Base-by-base conservation (phyloP, 1,140 invertebrate genomes). In the Diploscapter pachys region DNA sequence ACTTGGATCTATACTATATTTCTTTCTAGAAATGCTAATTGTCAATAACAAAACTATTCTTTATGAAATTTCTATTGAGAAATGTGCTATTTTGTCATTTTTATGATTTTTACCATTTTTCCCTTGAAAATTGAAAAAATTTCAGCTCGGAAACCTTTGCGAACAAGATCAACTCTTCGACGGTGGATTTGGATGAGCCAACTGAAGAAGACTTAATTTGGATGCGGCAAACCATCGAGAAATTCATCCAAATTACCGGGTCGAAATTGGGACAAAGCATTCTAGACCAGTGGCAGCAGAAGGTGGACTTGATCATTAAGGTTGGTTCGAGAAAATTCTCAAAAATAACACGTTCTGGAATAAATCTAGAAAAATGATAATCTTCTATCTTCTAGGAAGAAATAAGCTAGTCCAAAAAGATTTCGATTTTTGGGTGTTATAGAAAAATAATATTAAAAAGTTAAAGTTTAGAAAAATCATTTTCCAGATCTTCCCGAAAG, bases 241-340 rank as follows among this genome's bases (percentile, higher is more conserved):
- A 98, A 85, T 99, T 99, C 85, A 88, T 91, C 53, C 89, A 92
- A 52, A 92, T 94, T 83, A 99, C 96, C 49, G 93, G 91, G 76
- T 98, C 95, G 2, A 83, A 91, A 70, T 90, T 98, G 71, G 95
- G 94, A 31, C 86, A 90, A 79, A 87, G 91, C 64, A 88, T 98
- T 31, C 86, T 98, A 0, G 88, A 90, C 55, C 90, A 92, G 73
- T 98, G 95, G 93, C 91, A 92, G 2, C 89, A 89, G 75, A 89
- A 91, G 57, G 90, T 91, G 5, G 89, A 90, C 52, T 89, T 92
- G 83, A 96, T 99, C 86, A 89, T 96, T 59, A 99, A 99, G 89
- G 94, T 90, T 4, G 13, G 48, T 48, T 5, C 31, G 31, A 31
- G 31, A 31, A 31, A 31, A 31, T 31, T 31, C 31, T 31, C 31